Base-by-base conservation (phyloP, 2,888 invertebrate species). In the Cerastis leucographa region DNA sequence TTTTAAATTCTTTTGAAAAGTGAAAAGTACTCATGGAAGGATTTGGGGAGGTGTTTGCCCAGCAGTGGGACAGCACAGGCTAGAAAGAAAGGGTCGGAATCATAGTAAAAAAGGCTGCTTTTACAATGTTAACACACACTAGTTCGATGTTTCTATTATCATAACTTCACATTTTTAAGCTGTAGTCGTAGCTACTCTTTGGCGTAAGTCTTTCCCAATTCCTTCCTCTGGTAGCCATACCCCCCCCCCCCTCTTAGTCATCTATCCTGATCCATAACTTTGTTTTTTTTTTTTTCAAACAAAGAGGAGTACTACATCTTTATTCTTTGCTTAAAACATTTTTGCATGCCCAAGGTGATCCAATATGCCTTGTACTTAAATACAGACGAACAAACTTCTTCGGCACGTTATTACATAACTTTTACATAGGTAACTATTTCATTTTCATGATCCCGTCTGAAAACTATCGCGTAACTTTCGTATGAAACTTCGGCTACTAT, bases 391-490 rank as follows among this genome's bases (percentile, higher is more conserved):
- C 29, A n/a, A 67, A 68, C 46, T 81, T 76, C 44, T 66, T 44
- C 29, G 2, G n/a, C 35, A n/a, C 51, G 81, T 25, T 81, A 81
- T 82, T 81, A 78, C 51, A 17, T 78, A 81, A 81, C 78, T 81
- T 81, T 73, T 72, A 61, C 61, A 61, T 25, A 40, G 51, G 42
- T 64, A 70, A 42, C 82, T 82, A 72, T 78, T 81, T n/a, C 56
- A 77, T 68, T 71, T 82, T 77, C 83, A 82, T 78, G 82, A 78
- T 66, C 42, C 66, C 49, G 40, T 19, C 65, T 44, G 78, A 72
- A 81, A 71, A 72, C 65, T 69, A 76, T 51, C 14, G 14, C 42
- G 46, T 54, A 61, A 59, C 44, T 64, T 49, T 46, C n/a, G 14
- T 46, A 59, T 40, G 14, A 68, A 81, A 67, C 56, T 68, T 51